Evolutionary conservation across 2,888 invertebrate genomes (phyloP).

Genomic region (Portevinia maculata): DNA sequence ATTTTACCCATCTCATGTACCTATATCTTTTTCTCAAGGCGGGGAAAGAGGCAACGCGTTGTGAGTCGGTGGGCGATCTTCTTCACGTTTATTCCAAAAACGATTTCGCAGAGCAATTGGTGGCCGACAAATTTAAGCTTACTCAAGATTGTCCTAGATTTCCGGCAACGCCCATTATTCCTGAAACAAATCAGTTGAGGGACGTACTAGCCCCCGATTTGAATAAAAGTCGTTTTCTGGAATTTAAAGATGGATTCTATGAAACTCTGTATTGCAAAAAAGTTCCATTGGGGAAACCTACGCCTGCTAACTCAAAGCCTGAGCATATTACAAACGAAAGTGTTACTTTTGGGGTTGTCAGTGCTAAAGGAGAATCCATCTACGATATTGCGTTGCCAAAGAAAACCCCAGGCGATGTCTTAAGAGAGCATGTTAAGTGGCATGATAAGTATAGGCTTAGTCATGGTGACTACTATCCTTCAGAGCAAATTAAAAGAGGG

Average conservation of each 20-base stretch:
- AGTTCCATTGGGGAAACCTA: constrained; percentile 76
- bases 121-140: constrained; percentile 74
- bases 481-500: constrained; percentile 78
- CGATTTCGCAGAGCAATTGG: constrained; percentile 77
- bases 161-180: constrained; percentile 69
- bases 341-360: constrained; percentile 76
- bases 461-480: constrained; percentile 79
- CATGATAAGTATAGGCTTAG: constrained; percentile 79
- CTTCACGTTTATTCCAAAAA: constrained; percentile 74
- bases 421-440: constrained; percentile 76
- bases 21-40: constrained; percentile 66
- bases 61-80: constrained; percentile 51
- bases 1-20: background rate
- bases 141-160: background rate
- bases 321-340: constrained; percentile 77
- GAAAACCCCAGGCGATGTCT: constrained; percentile 76
- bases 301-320: constrained; percentile 77
- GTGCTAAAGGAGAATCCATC: constrained; percentile 37
- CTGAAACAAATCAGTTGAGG: constrained; percentile 69
- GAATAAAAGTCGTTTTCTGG: constrained; percentile 78
- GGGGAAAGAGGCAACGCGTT: constrained; percentile 66
- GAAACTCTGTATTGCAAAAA: constrained; percentile 79
- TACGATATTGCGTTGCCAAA: constrained; percentile 77
- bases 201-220: constrained; percentile 77
- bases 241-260: constrained; percentile 79